A percentile compares a stretch with the other conserved stretches of the same genome.
Evolutionary conservation across 2,888 invertebrate genomes (phyloP).

Genomic region (Schizotus pectinicornis): DNA sequence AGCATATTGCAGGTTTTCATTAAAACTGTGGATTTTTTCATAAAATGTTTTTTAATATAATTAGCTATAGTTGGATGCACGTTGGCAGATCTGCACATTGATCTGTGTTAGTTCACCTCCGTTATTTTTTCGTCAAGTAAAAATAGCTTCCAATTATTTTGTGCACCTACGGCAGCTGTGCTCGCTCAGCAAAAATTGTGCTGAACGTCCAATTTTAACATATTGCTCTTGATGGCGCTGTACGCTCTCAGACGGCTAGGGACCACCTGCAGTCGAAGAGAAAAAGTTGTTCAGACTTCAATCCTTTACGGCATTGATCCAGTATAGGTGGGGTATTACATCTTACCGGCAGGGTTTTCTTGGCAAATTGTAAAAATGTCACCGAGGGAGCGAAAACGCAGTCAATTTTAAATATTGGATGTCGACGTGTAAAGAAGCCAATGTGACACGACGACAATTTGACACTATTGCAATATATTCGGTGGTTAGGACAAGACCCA

Average conservation of each 20-base stretch:
- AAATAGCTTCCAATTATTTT: constrained; percentile 16
- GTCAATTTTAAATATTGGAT: constrained; percentile 23
- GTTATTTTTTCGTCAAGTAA: constrained; percentile 9
- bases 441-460: too few species aligned
- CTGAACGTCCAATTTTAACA: constrained; percentile 20
- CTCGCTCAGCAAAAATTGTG: constrained; percentile 18
- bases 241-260: constrained; percentile 7
- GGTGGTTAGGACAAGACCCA: too few species aligned
- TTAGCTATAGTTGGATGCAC: too few species aligned
- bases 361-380: constrained; percentile 21
- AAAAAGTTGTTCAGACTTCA: constrained; percentile 21
- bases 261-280: constrained; percentile 25
- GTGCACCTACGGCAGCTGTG: constrained; percentile 1
- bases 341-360: constrained; percentile 19
- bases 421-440: not conserved
- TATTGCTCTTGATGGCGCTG: constrained; percentile 19
- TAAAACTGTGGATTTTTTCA: too few species aligned
- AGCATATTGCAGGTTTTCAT: too few species aligned
- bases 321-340: constrained; percentile 28
- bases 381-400: constrained; percentile 16
- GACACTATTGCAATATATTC: too few species aligned
- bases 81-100: too few species aligned
- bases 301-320: constrained; percentile 25
- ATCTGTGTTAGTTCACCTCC: not conserved
- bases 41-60: too few species aligned